These are phyloP conservation scores for Parambassis ranga DNA, from an alignment of 2,797 vertebrate genomes.

Conservation along the genomic window DNA sequence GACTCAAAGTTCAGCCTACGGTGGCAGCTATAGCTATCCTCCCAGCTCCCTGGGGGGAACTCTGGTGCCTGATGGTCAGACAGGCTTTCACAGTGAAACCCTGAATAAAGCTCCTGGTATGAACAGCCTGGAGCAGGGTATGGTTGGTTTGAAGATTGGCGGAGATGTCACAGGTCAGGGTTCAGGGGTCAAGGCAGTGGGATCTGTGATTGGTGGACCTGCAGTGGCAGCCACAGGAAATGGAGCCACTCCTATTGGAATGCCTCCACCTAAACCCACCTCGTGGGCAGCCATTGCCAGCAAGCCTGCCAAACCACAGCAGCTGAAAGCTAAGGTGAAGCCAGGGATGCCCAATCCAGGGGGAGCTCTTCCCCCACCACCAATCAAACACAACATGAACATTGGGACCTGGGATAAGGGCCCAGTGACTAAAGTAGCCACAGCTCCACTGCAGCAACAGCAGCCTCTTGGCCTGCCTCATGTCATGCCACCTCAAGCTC, in stretches of 20 bases:
- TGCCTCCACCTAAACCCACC: slow-evolving; percentile 91
- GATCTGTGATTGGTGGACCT: slow-evolving; percentile 89
- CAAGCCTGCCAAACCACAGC: slow-evolving; percentile 91
- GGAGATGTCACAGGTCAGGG: slow-evolving; percentile 84
- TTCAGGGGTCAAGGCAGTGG: slow-evolving; percentile 89
- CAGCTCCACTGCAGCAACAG: slow-evolving; percentile 83
- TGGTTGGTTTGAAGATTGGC: slow-evolving; percentile 94
- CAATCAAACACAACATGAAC: slow-evolving; percentile 98
- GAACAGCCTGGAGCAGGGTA: slow-evolving; percentile 96
- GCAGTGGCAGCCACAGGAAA: slow-evolving; percentile 85
- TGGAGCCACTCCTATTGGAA: slow-evolving; percentile 84
- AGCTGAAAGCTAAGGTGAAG: slow-evolving; percentile 91
- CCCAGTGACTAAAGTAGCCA: slow-evolving; percentile 86
- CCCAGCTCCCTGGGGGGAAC: slow-evolving; percentile 93
- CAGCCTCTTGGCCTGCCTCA: slow-evolving; percentile 77
- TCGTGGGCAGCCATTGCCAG: slow-evolving; percentile 97
- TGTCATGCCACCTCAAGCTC: slow-evolving; percentile 68
- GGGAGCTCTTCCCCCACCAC: slow-evolving; percentile 86
- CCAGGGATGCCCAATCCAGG: slow-evolving; percentile 84
- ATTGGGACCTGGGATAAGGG: slow-evolving; percentile 97
- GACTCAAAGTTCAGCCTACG: slow-evolving; percentile 93
- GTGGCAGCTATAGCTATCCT: slow-evolving; percentile 93
- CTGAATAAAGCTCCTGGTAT: slow-evolving; percentile 94
- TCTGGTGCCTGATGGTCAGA: slow-evolving; percentile 90
- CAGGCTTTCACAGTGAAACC: slow-evolving; percentile 92